phyloP scores from a whole-genome alignment of 2,888 invertebrate species.

The Drosophila colorata region DNA sequence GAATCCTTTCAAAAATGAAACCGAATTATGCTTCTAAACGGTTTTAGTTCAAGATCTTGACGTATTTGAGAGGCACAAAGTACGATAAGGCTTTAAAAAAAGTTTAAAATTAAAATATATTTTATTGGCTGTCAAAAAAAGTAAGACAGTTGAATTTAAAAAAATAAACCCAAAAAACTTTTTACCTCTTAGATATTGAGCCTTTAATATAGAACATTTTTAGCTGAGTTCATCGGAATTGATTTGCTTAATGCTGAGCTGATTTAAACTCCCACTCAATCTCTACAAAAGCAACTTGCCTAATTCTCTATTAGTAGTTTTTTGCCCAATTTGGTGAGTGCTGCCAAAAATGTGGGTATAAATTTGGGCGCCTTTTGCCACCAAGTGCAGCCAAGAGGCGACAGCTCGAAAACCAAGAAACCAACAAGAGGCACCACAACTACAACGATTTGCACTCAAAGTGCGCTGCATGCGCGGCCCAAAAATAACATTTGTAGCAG shows the following conservation, averaged over 20 bases:
- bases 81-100: too few relatives aligned
- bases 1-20: too few relatives aligned
- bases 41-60: too few relatives aligned
- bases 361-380: conserved; percentile 61
- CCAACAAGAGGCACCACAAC: neutral
- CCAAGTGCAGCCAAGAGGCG: conserved; percentile 9
- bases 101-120: too few relatives aligned
- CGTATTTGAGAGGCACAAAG: too few relatives aligned
- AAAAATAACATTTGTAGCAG: conserved; percentile 74
- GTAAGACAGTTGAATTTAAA: too few relatives aligned
- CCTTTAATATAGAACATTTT: too few relatives aligned
- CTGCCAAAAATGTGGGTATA: conserved; percentile 53
- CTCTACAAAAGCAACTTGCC: neutral
- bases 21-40: too few relatives aligned
- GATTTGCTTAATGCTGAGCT: neutral
- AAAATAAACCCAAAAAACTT: too few relatives aligned
- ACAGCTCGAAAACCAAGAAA: conserved; percentile 2
- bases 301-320: neutral
- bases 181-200: too few relatives aligned
- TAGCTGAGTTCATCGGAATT: neutral
- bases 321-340: conserved; percentile 8
- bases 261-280: conserved; percentile 19
- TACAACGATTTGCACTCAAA: conserved; percentile 76
- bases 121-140: too few relatives aligned
- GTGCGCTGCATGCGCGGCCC: conserved; percentile 14